Evolutionary conservation across 2,888 invertebrate species (phyloP).

Genomic region (Leptarthrus brevirostris): DNA sequence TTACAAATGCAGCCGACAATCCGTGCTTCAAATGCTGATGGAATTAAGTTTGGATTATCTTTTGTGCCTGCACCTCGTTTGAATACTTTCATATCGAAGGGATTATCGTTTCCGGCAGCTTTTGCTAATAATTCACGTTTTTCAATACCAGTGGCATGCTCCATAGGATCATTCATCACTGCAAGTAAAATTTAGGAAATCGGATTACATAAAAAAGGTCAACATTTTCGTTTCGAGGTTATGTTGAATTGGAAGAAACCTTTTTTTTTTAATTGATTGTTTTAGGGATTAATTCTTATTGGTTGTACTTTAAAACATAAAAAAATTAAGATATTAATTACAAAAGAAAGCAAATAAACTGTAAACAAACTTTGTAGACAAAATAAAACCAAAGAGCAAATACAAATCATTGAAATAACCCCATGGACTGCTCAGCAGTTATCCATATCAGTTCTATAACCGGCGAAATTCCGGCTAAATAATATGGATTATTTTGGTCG

Average conservation of each 20-base stretch:
- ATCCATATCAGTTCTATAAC: no score
- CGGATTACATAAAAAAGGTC: neutral
- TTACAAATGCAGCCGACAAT: slow-evolving; percentile 94
- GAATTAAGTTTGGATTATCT: slow-evolving; percentile 87
- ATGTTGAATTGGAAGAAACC: neutral
- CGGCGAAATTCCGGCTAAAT: no score
- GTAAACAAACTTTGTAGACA: neutral
- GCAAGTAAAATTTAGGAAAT: slow-evolving; percentile 54
- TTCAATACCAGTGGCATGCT: slow-evolving; percentile 93
- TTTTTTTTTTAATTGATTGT: no score
- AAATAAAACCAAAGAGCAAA: no score
- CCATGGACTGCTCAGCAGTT: no score
- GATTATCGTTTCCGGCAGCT: slow-evolving; percentile 88
- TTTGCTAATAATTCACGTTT: slow-evolving; percentile 89
- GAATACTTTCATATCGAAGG: slow-evolving; percentile 84
- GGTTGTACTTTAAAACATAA: no score
- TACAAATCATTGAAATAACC: no score
- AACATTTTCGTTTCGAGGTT: slow-evolving; percentile 21
- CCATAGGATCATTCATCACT: slow-evolving; percentile 90
- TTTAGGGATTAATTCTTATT: no score
- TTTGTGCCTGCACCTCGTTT: slow-evolving; percentile 87
- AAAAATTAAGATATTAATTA: no score
- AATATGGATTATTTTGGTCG: no score
- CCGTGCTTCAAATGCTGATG: slow-evolving; percentile 89
- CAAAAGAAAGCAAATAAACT: neutral